Percentiles rank a stretch among this genome's conserved stretches.
phyloP scores from a whole-genome alignment of 2,113 vertebrate species.

The Todiramphus saurophagus region DNA sequence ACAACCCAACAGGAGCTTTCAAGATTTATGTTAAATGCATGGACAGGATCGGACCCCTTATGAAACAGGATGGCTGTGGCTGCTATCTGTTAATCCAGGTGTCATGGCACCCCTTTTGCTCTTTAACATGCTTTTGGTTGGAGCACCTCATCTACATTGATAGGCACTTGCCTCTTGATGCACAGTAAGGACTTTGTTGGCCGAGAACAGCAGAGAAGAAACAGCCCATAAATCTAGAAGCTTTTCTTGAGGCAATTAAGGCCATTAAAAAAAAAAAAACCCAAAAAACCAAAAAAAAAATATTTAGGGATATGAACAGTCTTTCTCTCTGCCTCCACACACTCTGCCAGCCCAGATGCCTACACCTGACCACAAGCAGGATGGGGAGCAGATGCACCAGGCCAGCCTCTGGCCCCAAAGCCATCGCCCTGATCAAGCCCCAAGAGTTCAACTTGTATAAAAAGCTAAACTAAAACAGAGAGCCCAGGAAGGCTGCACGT shows the following conservation, averaged over 20 bases:
- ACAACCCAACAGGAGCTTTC: neutral
- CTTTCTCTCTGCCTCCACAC: neutral
- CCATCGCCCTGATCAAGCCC: neutral
- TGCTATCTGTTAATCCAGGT: neutral
- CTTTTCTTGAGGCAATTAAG: neutral
- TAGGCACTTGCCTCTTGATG: neutral
- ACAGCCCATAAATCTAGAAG: neutral
- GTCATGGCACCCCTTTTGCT: neutral
- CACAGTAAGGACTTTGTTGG: neutral
- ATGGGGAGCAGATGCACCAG: neutral
- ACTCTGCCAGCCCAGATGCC: neutral
- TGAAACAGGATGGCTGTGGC: neutral
- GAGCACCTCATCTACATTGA: neutral
- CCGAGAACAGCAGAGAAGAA: neutral
- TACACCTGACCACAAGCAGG: neutral
- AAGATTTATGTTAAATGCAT: fast-evolving
- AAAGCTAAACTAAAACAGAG: neutral
- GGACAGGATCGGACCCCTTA: neutral
- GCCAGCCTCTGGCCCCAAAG: neutral
- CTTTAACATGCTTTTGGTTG: neutral
- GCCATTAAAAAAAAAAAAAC: too few relatives aligned
- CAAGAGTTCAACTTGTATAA: neutral
- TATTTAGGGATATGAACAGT: neutral
- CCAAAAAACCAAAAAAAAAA: too few relatives aligned
- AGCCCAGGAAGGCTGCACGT: neutral